Evolutionary conservation across 1,140 invertebrate genomes (phyloP).

Genomic region (Papilio glaucus): DNA sequence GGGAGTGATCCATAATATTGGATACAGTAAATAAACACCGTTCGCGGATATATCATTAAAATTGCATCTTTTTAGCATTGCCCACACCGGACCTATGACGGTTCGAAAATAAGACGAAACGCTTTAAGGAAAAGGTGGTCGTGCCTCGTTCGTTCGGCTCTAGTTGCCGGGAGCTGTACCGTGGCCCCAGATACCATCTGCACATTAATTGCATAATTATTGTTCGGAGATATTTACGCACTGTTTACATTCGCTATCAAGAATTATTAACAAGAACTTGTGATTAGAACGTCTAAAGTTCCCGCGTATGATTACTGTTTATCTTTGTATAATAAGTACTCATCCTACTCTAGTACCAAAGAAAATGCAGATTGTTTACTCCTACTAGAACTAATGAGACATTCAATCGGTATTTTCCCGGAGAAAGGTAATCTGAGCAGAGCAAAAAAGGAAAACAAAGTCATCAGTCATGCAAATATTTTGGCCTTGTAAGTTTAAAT

Average conservation of each 20-base stretch:
- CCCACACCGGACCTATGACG: no score
- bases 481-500: no score
- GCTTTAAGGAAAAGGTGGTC: no score
- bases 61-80: no score
- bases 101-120: no score
- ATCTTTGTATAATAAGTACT: background rate
- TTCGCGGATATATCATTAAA: no score
- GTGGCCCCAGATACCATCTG: background rate
- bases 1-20: no score
- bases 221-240: background rate
- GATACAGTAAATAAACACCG: no score
- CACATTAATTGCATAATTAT: conserved; percentile 9
- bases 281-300: conserved; percentile 2
- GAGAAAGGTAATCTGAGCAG: background rate
- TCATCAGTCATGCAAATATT: no score
- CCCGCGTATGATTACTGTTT: background rate
- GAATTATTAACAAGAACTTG: conserved; percentile 22
- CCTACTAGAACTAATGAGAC: background rate
- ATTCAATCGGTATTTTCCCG: background rate
- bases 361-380: conserved; percentile 6
- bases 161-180: no score
- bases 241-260: conserved; percentile 10
- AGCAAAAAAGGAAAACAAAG: no score
- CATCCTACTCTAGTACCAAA: background rate
- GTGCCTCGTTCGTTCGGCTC: no score